phyloP scores from a whole-genome alignment of 1,140 invertebrate species.

The Riptortus pedestris region DNA sequence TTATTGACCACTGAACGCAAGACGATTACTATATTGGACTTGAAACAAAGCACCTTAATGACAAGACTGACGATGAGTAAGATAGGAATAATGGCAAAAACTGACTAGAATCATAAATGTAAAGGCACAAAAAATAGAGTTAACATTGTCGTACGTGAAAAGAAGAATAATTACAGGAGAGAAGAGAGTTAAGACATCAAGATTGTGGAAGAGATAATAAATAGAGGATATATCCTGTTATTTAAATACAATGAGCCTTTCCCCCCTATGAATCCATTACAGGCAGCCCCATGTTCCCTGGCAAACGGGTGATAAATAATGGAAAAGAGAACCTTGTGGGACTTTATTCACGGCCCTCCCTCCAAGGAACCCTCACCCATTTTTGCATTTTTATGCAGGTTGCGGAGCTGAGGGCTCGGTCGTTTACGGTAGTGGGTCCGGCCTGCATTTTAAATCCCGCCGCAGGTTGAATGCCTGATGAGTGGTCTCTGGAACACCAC shows the following conservation, averaged over 20 bases:
- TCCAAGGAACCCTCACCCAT: background rate
- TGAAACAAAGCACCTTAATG: too few relatives aligned
- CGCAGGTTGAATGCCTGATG: background rate
- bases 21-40: too few relatives aligned
- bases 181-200: too few relatives aligned
- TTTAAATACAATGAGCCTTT: constrained; percentile 4
- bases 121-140: too few relatives aligned
- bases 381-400: background rate
- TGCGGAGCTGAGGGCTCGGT: background rate
- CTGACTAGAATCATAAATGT: too few relatives aligned
- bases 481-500: background rate
- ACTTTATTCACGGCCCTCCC: constrained; percentile 2
- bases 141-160: too few relatives aligned
- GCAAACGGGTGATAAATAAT: constrained; percentile 15
- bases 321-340: background rate
- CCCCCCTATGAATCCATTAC: constrained; percentile 5
- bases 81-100: too few relatives aligned
- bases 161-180: too few relatives aligned
- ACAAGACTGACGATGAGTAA: too few relatives aligned
- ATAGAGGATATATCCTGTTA: background rate
- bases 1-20: too few relatives aligned
- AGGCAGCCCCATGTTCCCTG: too few relatives aligned
- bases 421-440: background rate
- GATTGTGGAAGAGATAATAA: too few relatives aligned
- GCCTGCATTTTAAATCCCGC: background rate